phyloP scores from a whole-genome alignment of 2,888 invertebrate species.

The Sesamia inferens region DNA sequence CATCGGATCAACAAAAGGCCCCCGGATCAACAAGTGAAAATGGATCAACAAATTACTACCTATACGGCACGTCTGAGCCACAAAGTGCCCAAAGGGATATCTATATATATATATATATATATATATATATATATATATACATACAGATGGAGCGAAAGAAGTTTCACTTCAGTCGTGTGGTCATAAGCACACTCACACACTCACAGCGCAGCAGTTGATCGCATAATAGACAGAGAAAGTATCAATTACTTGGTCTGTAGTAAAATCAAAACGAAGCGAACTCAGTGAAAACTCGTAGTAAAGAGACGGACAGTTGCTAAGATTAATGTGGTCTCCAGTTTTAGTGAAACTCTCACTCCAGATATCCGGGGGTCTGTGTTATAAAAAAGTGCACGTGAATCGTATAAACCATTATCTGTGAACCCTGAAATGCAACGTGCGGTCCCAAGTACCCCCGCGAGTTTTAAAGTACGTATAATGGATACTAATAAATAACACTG shows the following conservation, averaged over 20 bases:
- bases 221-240: background rate
- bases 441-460: constrained; percentile 53
- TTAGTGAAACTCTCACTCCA: constrained; percentile 76
- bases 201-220: too few relatives aligned
- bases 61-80: too few relatives aligned
- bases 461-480: constrained; percentile 62
- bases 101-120: too few relatives aligned
- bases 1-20: too few relatives aligned
- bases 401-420: constrained; percentile 51
- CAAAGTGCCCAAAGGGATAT: too few relatives aligned
- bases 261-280: constrained; percentile 26
- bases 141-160: too few relatives aligned
- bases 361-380: constrained; percentile 73
- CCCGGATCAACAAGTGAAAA: too few relatives aligned
- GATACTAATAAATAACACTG: constrained; percentile 63
- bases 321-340: constrained; percentile 84
- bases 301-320: constrained; percentile 74
- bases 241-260: constrained; percentile 3
- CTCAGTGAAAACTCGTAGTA: constrained; percentile 68
- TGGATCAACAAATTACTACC: too few relatives aligned
- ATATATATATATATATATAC: too few relatives aligned
- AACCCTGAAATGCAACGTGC: constrained; percentile 49
- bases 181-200: too few relatives aligned
- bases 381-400: constrained; percentile 57
- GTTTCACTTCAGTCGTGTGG: too few relatives aligned